These are phyloP conservation scores for Xylocampa areola DNA, from an alignment of 2,888 invertebrate genomes.

Conservation along the genomic window DNA sequence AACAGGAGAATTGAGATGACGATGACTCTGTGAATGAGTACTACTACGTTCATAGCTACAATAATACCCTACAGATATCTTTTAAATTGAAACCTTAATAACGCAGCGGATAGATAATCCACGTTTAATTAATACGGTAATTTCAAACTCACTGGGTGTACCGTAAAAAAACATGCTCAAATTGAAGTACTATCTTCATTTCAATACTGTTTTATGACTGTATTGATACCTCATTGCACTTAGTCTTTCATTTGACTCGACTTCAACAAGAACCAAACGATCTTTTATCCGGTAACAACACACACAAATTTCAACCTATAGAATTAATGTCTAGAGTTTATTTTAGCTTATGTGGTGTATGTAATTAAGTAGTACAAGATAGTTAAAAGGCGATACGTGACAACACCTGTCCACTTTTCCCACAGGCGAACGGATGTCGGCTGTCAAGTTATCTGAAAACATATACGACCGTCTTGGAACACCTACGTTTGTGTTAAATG, in stretches of 20 bases:
- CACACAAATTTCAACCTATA: slow-evolving; percentile 24
- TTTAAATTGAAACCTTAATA: no score
- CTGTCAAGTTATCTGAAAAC: slow-evolving; percentile 82
- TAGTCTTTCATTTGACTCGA: slow-evolving; percentile 75
- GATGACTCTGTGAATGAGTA: no score
- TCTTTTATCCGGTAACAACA: slow-evolving; percentile 34
- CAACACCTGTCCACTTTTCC: slow-evolving; percentile 87
- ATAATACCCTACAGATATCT: no score
- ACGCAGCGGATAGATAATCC: neutral
- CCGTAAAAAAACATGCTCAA: slow-evolving; percentile 49
- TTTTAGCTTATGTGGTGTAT: slow-evolving; percentile 26
- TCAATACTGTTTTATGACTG: slow-evolving; percentile 76
- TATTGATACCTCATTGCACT: slow-evolving; percentile 77
- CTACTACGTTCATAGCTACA: no score
- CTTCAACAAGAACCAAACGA: slow-evolving; percentile 19
- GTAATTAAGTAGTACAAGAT: slow-evolving; percentile 69
- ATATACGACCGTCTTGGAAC: slow-evolving; percentile 69
- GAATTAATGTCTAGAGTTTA: slow-evolving; percentile 31
- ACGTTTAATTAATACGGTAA: slow-evolving; percentile 32
- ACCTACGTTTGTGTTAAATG: slow-evolving; percentile 67
- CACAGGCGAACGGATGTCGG: slow-evolving; percentile 83
- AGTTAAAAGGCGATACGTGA: slow-evolving; percentile 77
- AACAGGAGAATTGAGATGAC: no score
- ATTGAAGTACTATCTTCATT: slow-evolving; percentile 60
- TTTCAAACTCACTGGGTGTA: slow-evolving; percentile 21